Evolutionary conservation across 2,888 invertebrate genomes (phyloP), one percentile per base, ranked within the genome.

Genomic region (Drosophila helvetica): DNA sequence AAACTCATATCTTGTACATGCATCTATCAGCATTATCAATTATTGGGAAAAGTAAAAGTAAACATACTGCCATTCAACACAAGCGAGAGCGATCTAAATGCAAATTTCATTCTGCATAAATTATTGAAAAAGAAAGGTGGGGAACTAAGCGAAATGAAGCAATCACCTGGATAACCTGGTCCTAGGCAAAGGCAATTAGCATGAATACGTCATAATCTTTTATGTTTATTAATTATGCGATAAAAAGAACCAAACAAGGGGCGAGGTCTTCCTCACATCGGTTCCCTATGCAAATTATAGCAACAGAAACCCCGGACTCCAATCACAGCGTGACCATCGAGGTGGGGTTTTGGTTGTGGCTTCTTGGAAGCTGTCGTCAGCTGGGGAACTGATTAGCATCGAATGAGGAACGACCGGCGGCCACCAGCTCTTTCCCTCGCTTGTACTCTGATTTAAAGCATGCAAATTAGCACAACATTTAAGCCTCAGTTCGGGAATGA

Each of bases 161-260:
- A 85, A 86, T 90, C 86, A 88, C 78, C 78, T 77, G 22, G 22
- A n/a, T n/a, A n/a, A n/a, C 5, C 22, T 22, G 77, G 38, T 38
- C 69, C 66, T 78, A 66, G 75, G 57, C 59, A 75, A 83, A 74
- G 74, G 55, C 51, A 74, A 85, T 89, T 88, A 78, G 65, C 86
- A 86, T 88, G 77, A 79, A 86, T 74, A 68, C 74, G 79, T 83
- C 81, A 80, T 77, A 69, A 84, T 72, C 77, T 80, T 78, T 78
- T 77, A 80, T 85, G 77, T 74, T 76, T 74, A 82, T 80, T 84
- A 89, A 84, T 88, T 80, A 78, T 75, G 68, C 46, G 64, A 75
- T 59, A 53, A 69, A 60, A 55, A 67, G 27, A 46, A 55, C 10
- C 17, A 9, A n/a, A 46, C 25, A 51, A 18, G 18, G 25, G 42